These are phyloP conservation scores for Caerostris extrusa DNA, from an alignment of 1,140 invertebrate genomes.

Conservation along the genomic window DNA sequence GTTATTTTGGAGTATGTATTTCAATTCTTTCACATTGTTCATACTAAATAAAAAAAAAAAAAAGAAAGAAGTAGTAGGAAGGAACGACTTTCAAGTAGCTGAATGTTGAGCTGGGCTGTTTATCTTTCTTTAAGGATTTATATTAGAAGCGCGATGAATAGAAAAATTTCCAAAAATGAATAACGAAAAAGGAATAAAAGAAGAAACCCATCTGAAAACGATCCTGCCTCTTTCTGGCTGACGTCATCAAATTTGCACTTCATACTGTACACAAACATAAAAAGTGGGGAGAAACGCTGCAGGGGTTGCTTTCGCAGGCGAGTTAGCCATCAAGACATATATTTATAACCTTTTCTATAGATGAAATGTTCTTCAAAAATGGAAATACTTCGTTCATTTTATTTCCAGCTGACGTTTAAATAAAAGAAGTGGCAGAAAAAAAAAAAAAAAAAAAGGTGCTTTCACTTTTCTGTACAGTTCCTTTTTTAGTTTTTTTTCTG, in stretches of 20 bases:
- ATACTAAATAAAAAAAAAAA: no score
- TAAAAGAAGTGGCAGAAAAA: no score
- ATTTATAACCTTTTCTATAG: constrained; percentile 7
- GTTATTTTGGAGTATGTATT: no score
- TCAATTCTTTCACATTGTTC: no score
- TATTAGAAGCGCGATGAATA: neutral
- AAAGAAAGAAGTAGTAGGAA: no score
- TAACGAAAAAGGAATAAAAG: neutral
- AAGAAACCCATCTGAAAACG: neutral
- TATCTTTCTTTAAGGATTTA: no score
- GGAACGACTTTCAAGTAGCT: no score
- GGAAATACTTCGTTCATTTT: constrained; percentile 58
- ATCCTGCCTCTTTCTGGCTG: neutral
- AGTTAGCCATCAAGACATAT: neutral
- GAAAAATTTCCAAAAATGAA: neutral
- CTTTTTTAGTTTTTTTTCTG: no score
- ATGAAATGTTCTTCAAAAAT: constrained; percentile 50
- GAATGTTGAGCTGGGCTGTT: no score
- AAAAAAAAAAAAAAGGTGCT: neutral
- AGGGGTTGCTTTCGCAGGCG: neutral
- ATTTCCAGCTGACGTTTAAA: constrained; percentile 41
- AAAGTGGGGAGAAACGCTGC: neutral
- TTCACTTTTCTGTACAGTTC: no score
- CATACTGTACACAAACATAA: constrained; percentile 10
- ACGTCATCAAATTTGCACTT: constrained; percentile 48